phyloP scores from a whole-genome alignment of 2,113 vertebrate genomes.

The Elaphurus davidianus region DNA sequence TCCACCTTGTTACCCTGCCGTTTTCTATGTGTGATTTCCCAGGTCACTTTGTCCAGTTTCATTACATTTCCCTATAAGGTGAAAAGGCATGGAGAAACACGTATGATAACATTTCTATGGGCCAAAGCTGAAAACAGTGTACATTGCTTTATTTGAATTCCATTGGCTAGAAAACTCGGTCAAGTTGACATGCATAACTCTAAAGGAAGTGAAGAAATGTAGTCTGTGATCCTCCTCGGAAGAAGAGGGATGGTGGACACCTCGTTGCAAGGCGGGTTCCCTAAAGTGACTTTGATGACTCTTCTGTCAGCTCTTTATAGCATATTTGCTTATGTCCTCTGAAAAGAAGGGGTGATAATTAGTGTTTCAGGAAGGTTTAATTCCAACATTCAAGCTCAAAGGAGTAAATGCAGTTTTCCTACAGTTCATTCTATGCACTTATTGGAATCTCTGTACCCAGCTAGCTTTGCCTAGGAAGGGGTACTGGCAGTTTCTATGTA shows the following conservation, averaged over 20 bases:
- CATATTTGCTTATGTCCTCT: neutral
- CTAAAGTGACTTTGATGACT: neutral
- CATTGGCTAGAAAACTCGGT: neutral
- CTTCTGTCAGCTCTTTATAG: neutral
- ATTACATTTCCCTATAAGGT: neutral
- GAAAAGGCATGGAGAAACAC: neutral
- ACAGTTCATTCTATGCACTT: neutral
- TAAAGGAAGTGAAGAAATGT: neutral
- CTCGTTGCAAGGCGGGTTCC: neutral
- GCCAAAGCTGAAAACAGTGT: neutral
- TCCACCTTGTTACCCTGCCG: rapidly evolving
- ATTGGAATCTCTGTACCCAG: neutral
- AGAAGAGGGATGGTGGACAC: neutral
- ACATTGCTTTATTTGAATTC: neutral
- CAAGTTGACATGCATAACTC: neutral
- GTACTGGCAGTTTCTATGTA: neutral
- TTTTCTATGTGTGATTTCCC: neutral
- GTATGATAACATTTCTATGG: neutral
- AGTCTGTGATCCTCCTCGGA: neutral
- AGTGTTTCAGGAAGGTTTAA: neutral
- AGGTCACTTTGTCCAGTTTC: neutral
- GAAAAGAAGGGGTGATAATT: slow-evolving; percentile 15
- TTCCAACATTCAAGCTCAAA: neutral
- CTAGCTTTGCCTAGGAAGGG: neutral
- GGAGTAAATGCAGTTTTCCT: neutral